These are phyloP conservation scores for Cephalotes varians DNA, from an alignment of 2,888 invertebrate species.

Conservation along the genomic window DNA sequence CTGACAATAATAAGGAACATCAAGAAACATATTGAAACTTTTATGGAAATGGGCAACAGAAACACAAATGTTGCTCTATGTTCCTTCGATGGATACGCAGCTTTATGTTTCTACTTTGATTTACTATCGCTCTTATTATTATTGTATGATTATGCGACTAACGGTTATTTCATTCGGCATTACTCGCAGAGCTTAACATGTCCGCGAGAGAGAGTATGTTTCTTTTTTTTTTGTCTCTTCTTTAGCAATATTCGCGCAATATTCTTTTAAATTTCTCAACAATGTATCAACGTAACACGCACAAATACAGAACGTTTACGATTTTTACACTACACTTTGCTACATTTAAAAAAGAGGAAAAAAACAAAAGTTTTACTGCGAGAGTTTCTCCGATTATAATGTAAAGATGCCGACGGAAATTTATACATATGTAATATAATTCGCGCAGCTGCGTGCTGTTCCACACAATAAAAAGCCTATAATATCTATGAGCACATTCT, in stretches of 20 bases:
- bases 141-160: constrained; percentile 65
- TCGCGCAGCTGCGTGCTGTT: constrained; percentile 79
- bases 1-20: no score
- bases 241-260: constrained; percentile 53
- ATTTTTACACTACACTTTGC: constrained; percentile 40
- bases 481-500: constrained; percentile 73
- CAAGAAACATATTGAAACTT: no score
- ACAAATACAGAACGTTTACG: constrained; percentile 15
- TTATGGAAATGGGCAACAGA: no score
- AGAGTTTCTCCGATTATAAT: constrained; percentile 75
- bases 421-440: constrained; percentile 85
- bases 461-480: constrained; percentile 82
- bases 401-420: constrained; percentile 82
- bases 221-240: constrained; percentile 59
- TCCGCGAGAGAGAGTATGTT: not conserved
- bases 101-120: constrained; percentile 68
- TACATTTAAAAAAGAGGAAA: not conserved
- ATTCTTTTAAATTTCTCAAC: constrained; percentile 26
- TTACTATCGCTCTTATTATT: constrained; percentile 60
- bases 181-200: constrained; percentile 10
- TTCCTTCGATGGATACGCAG: no score
- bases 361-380: constrained; percentile 32
- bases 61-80: no score
- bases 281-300: constrained; percentile 40
- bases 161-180: constrained; percentile 68